phyloP scores from a whole-genome alignment of 2,113 vertebrate genomes.

The Garra rufa region DNA sequence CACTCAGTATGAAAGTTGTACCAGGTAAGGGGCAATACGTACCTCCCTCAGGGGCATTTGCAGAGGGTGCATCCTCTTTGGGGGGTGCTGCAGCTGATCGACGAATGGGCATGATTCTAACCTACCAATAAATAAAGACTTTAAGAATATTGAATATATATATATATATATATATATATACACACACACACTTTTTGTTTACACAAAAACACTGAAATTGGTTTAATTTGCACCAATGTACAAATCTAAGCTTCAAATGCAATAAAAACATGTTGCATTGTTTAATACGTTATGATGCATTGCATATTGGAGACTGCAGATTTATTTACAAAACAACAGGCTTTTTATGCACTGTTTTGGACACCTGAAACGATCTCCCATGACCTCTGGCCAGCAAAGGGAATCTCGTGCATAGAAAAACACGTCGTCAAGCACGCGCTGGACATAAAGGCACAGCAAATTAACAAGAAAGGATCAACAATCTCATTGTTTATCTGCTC shows the following conservation, averaged over 20 bases:
- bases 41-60: slow-evolving; percentile 81
- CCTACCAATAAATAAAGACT: slow-evolving; percentile 6
- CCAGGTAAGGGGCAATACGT: slow-evolving; percentile 53
- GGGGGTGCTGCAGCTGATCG: slow-evolving; percentile 85
- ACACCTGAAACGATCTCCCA: neutral
- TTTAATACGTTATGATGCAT: neutral
- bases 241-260: neutral
- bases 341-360: neutral
- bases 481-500: slow-evolving; percentile 20
- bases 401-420: neutral
- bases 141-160: neutral
- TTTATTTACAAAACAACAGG: neutral
- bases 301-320: neutral
- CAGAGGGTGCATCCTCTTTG: slow-evolving; percentile 85
- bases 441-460: slow-evolving; percentile 11
- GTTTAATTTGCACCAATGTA: neutral
- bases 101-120: slow-evolving; percentile 89
- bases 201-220: too few species aligned
- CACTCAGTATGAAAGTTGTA: neutral
- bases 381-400: neutral
- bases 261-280: neutral
- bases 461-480: slow-evolving; percentile 9
- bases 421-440: neutral
- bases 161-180: neutral
- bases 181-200: too few species aligned